Evolutionary conservation across 2,797 vertebrate genomes (phyloP), one percentile per base, ranked within the genome.

Genomic region (Tragelaphus oryx): DNA sequence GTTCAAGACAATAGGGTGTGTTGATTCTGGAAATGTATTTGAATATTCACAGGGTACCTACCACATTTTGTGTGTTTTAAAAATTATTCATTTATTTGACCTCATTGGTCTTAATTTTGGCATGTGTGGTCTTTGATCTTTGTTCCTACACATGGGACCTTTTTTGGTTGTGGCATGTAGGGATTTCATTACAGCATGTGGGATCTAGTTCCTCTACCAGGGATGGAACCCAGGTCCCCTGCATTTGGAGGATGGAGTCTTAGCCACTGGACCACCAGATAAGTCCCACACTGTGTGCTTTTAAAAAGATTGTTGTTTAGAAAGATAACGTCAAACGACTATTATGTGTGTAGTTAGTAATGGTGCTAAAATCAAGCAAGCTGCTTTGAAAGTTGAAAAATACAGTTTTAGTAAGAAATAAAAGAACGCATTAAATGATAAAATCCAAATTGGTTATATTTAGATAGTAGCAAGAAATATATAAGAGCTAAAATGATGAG

Each of bases 11-110:
- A 37, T 46, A 88, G 2, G 3, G 2, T 78, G 24, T 81, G 1
- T 86, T 94, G 44, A 88, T 60, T 28, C 11, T 95, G 55, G 50
- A 94, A 91, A 80, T 22, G 4, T 8, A 68, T 96, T 68, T 95
- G 44, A 82, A n/a, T 88, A 26, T 87, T 94, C 20, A 88, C 41
- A 91, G 52, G 37, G 17, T 4, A 85, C 14, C 17, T 83, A 20
- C 71, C 41, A 41, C 20, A 68, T 80, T 82, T 82, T 75, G 52
- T 44, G 82, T 46, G 68, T 7, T 71, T 13, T 13, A 41, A 71
- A 71, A 41, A 13, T 13, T 41, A 41, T 44, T 71, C 6, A 14
- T 71, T 7, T 41, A 41, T 26, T 71, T 71, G 37, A 24, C 37
- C 22, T 41, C 28, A 13, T 24, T 41, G 11, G 37, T 26, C 22